These are phyloP conservation scores for Ceraclea dissimilis DNA, from an alignment of 2,888 invertebrate genomes.

Conservation along the genomic window DNA sequence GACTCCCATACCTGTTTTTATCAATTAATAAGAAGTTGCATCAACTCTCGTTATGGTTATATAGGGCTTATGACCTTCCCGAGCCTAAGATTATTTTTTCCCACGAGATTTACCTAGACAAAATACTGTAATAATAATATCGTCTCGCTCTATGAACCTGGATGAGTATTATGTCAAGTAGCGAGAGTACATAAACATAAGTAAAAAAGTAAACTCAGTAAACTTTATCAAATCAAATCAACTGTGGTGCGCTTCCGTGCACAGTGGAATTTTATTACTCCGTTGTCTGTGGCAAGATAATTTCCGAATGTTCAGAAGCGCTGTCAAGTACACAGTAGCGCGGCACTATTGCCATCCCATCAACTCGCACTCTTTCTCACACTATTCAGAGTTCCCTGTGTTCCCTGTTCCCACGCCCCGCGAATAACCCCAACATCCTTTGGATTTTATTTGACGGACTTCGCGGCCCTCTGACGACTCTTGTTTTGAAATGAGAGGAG, in stretches of 20 bases:
- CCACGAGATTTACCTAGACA: no score
- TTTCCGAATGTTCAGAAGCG: conserved; percentile 38
- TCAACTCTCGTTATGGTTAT: conserved; percentile 22
- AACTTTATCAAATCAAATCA: not conserved
- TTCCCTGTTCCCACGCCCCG: conserved; percentile 76
- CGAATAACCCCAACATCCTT: conserved; percentile 70
- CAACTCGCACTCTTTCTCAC: conserved; percentile 75
- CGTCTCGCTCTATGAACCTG: conserved; percentile 41
- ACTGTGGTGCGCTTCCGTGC: not conserved
- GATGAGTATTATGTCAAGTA: not conserved
- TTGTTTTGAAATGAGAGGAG: not conserved
- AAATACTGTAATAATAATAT: conserved; percentile 47
- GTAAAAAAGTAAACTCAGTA: not conserved
- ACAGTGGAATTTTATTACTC: not conserved
- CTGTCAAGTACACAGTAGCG: conserved; percentile 46
- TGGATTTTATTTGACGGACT: conserved; percentile 30
- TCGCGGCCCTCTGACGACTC: conserved; percentile 7
- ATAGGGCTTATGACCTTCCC: conserved; percentile 21
- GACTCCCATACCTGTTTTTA: conserved; percentile 77
- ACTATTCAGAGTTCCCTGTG: no score
- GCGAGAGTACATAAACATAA: not conserved
- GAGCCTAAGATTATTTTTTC: conserved; percentile 30
- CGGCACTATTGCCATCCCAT: conserved; percentile 23
- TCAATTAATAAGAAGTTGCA: conserved; percentile 21
- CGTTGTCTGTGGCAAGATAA: no score